These are phyloP conservation scores for Acrocera orbiculus DNA, from an alignment of 2,888 invertebrate genomes.

Conservation along the genomic window DNA sequence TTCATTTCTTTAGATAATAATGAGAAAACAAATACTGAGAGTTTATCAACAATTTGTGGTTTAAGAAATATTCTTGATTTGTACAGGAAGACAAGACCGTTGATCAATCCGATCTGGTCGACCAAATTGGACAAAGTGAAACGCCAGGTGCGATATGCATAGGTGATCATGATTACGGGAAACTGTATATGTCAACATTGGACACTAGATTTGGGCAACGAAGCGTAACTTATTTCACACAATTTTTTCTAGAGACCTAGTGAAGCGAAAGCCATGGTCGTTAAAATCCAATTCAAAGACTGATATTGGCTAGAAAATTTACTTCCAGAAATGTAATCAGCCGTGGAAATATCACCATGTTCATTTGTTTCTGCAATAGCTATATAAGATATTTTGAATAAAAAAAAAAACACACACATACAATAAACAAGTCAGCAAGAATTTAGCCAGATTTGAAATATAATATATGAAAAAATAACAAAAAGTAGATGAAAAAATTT, in stretches of 20 bases:
- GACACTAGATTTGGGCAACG: slow-evolving; percentile 5
- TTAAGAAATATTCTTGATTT: too few species aligned
- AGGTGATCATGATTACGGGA: slow-evolving; percentile 11
- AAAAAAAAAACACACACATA: too few species aligned
- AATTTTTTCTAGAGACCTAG: background rate
- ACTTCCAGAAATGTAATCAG: background rate
- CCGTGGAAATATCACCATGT: background rate
- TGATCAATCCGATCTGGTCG: slow-evolving; percentile 2
- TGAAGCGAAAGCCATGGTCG: background rate
- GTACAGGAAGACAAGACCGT: slow-evolving; percentile 1
- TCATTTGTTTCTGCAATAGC: background rate
- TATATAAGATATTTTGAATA: too few species aligned
- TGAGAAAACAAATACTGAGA: too few species aligned
- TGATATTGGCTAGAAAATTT: background rate
- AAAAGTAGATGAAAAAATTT: background rate
- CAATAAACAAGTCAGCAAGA: background rate
- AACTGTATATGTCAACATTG: slow-evolving; percentile 6
- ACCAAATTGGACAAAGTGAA: background rate
- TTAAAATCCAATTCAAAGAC: background rate
- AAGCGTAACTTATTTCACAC: slow-evolving; percentile 5
- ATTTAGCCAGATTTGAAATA: too few species aligned
- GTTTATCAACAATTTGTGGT: too few species aligned
- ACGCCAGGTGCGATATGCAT: slow-evolving; percentile 11
- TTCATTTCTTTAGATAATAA: too few species aligned
- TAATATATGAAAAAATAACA: too few species aligned